These are phyloP conservation scores for Ditylenchus dipsaci DNA, from an alignment of 1,140 invertebrate genomes.

Conservation along the genomic window DNA sequence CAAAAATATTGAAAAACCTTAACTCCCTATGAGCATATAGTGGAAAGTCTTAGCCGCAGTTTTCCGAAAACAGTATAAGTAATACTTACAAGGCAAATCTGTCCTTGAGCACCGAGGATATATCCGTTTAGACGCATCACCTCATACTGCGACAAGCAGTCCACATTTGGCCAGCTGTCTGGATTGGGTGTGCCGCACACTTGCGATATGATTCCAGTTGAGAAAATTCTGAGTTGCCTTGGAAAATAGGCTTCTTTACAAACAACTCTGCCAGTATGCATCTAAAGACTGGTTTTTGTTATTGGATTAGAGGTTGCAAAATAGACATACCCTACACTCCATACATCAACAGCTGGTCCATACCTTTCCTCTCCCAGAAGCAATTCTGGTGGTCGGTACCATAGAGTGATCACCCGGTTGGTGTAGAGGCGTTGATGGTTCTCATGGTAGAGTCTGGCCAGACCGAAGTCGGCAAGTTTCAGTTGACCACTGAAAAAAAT, in stretches of 20 bases:
- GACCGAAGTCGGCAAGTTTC: slow-evolving; percentile 94
- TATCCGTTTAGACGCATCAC: slow-evolving; percentile 82
- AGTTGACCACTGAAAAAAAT: slow-evolving; percentile 80
- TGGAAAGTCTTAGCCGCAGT: no score
- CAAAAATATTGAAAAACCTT: no score
- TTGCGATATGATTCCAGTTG: slow-evolving; percentile 89
- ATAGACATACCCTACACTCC: slow-evolving; percentile 82
- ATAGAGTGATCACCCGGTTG: slow-evolving; percentile 93
- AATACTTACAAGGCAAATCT: slow-evolving; percentile 77
- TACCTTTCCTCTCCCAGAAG: slow-evolving; percentile 94
- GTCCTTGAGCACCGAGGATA: slow-evolving; percentile 78
- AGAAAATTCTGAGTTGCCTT: slow-evolving; percentile 84
- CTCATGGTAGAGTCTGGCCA: slow-evolving; percentile 89
- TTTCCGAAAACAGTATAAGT: no score
- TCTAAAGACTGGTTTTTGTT: slow-evolving; percentile 52
- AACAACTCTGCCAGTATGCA: slow-evolving; percentile 98
- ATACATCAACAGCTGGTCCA: slow-evolving; percentile 95
- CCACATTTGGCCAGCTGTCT: slow-evolving; percentile 94
- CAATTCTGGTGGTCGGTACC: slow-evolving; percentile 96
- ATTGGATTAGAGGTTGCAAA: not conserved
- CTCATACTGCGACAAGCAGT: slow-evolving; percentile 84
- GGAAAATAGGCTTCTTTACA: slow-evolving; percentile 88
- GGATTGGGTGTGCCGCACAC: slow-evolving; percentile 92
- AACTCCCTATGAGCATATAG: no score
- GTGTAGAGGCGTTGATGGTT: slow-evolving; percentile 92